Evolutionary conservation across 2,113 vertebrate species (phyloP).

Genomic region (Aythya baeri): DNA sequence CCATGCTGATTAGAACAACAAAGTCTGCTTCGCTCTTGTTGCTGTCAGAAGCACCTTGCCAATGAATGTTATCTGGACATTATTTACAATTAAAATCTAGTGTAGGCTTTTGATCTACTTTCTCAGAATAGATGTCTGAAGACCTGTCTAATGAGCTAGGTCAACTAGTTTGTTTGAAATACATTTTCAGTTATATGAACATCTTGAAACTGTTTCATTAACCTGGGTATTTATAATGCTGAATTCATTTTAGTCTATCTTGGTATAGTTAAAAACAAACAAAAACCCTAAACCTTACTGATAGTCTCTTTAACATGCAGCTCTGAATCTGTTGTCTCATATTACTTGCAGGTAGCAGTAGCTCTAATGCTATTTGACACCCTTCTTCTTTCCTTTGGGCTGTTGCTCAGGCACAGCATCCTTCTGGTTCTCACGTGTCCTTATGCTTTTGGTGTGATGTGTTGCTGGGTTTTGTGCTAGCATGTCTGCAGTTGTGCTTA

Average conservation of each 20-base stretch:
- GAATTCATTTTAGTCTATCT: neutral
- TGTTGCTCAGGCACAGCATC: neutral
- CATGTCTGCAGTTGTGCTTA: neutral
- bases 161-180: neutral
- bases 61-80: neutral
- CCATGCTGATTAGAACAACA: neutral
- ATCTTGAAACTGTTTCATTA: neutral
- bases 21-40: neutral
- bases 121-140: neutral
- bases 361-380: neutral
- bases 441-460: neutral
- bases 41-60: neutral
- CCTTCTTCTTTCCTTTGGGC: neutral
- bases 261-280: neutral
- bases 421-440: neutral
- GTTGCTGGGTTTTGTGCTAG: neutral
- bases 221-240: neutral
- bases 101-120: neutral
- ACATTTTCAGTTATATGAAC: neutral
- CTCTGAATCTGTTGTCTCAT: neutral
- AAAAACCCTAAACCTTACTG: neutral
- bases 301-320: neutral
- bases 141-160: neutral
- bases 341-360: neutral
- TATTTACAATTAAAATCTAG: neutral